Evolutionary conservation across 2,888 invertebrate genomes (phyloP).

Genomic region (Selenia dentaria): DNA sequence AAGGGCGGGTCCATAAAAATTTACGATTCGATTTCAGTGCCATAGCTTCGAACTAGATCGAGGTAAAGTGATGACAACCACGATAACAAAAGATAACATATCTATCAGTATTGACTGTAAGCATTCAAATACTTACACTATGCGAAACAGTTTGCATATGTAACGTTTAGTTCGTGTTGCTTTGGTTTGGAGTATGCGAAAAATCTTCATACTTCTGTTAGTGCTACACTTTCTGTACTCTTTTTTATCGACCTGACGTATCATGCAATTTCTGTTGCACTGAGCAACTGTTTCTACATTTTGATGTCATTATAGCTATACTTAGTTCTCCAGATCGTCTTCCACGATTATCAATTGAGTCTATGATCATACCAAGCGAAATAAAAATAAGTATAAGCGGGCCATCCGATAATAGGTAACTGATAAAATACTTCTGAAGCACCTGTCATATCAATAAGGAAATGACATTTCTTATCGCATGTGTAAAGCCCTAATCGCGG

Average conservation of each 20-base stretch:
- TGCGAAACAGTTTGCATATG: conserved; percentile 45
- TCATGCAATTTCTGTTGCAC: too few relatives aligned
- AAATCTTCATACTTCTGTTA: too few relatives aligned
- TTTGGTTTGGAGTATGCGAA: too few relatives aligned
- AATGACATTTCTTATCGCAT: conserved; percentile 19
- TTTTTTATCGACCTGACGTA: too few relatives aligned
- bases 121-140: conserved; percentile 33
- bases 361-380: too few relatives aligned
- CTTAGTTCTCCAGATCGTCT: too few relatives aligned
- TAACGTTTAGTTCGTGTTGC: conserved; percentile 10
- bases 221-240: too few relatives aligned
- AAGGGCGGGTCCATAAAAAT: conserved; percentile 12
- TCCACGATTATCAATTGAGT: too few relatives aligned
- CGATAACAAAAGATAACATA: conserved; percentile 63
- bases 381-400: too few relatives aligned
- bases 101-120: conserved; percentile 42
- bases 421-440: conserved; percentile 10
- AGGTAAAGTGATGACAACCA: conserved; percentile 65
- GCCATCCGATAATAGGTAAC: too few relatives aligned
- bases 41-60: conserved; percentile 62
- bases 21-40: conserved; percentile 18
- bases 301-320: too few relatives aligned
- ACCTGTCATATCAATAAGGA: conserved; percentile 21
- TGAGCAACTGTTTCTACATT: too few relatives aligned
- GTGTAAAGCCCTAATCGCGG: conserved; percentile 6